Percentiles rank a stretch among this genome's conserved stretches.
Evolutionary conservation across 2,888 invertebrate species (phyloP).

Genomic region (Quadriops clusia): DNA sequence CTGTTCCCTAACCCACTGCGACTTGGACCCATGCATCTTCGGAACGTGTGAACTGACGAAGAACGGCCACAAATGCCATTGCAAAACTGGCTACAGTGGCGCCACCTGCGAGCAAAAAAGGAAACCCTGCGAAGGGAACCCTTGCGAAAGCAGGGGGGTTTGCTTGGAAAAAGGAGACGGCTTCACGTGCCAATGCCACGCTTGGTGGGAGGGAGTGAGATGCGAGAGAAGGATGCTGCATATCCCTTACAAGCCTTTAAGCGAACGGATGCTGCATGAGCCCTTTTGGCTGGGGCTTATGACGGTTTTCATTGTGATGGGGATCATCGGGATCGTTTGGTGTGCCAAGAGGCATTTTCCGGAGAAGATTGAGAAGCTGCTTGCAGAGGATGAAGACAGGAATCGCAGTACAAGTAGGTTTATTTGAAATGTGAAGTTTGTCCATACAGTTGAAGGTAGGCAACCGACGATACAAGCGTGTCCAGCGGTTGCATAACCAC

Average conservation of each 20-base stretch:
- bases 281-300: slow-evolving; percentile 84
- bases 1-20: slow-evolving; percentile 65
- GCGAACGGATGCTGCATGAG: slow-evolving; percentile 72
- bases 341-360: slow-evolving; percentile 78
- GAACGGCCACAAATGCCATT: slow-evolving; percentile 47
- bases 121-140: slow-evolving; percentile 58
- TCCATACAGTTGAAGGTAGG: too few relatives aligned
- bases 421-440: slow-evolving; percentile 2
- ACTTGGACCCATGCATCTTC: slow-evolving; percentile 55
- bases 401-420: slow-evolving; percentile 40
- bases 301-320: slow-evolving; percentile 69
- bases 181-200: slow-evolving; percentile 60
- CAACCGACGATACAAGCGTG: not conserved
- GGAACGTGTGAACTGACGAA: slow-evolving; percentile 49
- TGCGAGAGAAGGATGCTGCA: slow-evolving; percentile 60
- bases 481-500: slow-evolving; percentile 9
- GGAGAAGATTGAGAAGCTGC: slow-evolving; percentile 70
- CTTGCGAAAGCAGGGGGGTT: slow-evolving; percentile 63
- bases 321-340: slow-evolving; percentile 68
- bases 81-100: slow-evolving; percentile 57
- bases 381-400: slow-evolving; percentile 67
- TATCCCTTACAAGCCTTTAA: slow-evolving; percentile 59
- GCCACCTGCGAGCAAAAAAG: slow-evolving; percentile 54
- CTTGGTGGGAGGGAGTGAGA: slow-evolving; percentile 48
- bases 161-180: slow-evolving; percentile 56